Base-by-base conservation (phyloP, 1,140 invertebrate genomes). In the Kradibia gibbosae region DNA sequence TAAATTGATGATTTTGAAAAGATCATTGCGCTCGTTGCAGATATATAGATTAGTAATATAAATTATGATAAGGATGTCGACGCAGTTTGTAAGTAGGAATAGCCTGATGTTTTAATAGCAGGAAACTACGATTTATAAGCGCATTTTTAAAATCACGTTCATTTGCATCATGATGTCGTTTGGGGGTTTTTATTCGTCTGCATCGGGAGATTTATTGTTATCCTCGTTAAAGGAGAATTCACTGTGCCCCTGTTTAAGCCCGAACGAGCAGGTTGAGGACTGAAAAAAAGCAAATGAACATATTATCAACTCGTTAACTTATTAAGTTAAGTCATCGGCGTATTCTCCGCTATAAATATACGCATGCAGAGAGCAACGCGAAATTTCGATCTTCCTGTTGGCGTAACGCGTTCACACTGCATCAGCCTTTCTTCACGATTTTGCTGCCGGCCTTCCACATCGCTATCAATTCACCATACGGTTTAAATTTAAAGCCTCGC, bases 401-500 rank as follows among this genome's bases (percentile, higher is more conserved):
- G 36, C 55, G 22, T 42, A 70, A 70, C 39, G 17, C 22, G 45
- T 28, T 7, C 34, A 42, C 50, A 22, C 22, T 36, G 57, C 72
- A 39, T 25, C 50, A 15, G 15, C 10, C 50, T 11, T 53, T n/a
- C n/a, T n/a, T 34, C 3, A 39, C 34, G 31, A 39, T 42, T 57
- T 57, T 34, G 36, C 15, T 28, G 36, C 15, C 25, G 50, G 15
- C 74, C 36, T 77, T 75, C 55, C 34, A 25, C 22, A 36, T 57
- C 25, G 11, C 13, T 34, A 25, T 22, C 13, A 28, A 31, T 17
- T 28, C 55, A 34, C 36, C 39, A 17, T 62, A 62, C 74, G 39
- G 57, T 42, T 62, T 76, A 7, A 48, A 65, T 65, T 62, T 57
- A 28, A 60, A 78, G 36, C 20, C 75, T 17, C 76, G 62, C 60